Conservation (phyloP, 2,888 invertebrate species). For the Latheticus oryzae region DNA sequence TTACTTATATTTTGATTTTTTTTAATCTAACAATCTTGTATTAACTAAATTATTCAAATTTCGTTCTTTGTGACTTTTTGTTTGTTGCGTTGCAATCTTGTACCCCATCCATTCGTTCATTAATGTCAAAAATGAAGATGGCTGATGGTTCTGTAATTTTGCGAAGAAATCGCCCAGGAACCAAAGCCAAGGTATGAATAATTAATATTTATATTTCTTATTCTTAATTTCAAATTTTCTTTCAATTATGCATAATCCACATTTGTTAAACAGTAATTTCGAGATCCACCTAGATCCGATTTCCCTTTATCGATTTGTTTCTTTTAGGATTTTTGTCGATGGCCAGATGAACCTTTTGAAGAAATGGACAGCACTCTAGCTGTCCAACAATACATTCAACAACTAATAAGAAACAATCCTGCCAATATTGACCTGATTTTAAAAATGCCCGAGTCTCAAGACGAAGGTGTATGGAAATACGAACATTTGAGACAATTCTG, state of each 20-base stretch:
- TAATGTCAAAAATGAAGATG: slow-evolving; percentile 82
- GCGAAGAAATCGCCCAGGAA: slow-evolving; percentile 91
- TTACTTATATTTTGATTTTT: too few species aligned
- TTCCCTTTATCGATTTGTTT: slow-evolving; percentile 31
- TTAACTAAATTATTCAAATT: too few species aligned
- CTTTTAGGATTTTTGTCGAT: slow-evolving; percentile 91
- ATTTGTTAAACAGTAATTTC: slow-evolving; percentile 12
- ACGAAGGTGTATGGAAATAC: slow-evolving; percentile 99
- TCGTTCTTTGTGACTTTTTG: too few species aligned
- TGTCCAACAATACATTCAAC: slow-evolving; percentile 99
- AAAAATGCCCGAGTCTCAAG: slow-evolving; percentile 96
- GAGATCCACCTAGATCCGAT: background rate
- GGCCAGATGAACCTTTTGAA: slow-evolving; percentile 98
- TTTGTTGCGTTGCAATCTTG: too few species aligned
- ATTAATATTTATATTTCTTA: slow-evolving; percentile 7
- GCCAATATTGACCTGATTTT: slow-evolving; percentile 94
- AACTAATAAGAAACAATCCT: slow-evolving; percentile 93
- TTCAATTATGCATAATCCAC: too few species aligned
- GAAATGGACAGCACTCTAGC: slow-evolving; percentile 99
- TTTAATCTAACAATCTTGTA: too few species aligned
- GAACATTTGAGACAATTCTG: slow-evolving; percentile 99
- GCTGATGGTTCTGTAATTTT: slow-evolving; percentile 85
- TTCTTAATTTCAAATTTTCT: too few species aligned
- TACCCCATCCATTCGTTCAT: too few species aligned
- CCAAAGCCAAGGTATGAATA: slow-evolving; percentile 90